These are phyloP conservation scores for Lasioglossum morio DNA, from an alignment of 2,888 invertebrate species.

Conservation along the genomic window DNA sequence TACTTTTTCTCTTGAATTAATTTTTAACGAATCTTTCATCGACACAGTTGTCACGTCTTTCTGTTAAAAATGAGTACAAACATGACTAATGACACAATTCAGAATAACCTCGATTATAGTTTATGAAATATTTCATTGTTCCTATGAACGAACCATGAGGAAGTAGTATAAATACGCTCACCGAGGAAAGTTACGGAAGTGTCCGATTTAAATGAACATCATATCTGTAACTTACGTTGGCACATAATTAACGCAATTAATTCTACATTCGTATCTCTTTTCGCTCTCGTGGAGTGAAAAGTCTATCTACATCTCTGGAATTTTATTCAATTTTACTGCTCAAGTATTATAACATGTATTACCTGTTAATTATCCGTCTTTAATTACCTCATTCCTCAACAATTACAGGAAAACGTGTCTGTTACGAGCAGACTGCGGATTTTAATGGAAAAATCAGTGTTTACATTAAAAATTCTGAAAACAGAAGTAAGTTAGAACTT, in stretches of 20 bases:
- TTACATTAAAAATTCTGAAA: neutral
- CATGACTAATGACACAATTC: no score
- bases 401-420: neutral
- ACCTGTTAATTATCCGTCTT: neutral
- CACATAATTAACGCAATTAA: neutral
- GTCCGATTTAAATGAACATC: neutral
- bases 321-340: neutral
- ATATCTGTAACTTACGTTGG: neutral
- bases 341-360: neutral
- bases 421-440: neutral
- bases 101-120: no score
- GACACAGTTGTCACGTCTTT: no score
- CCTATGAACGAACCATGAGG: neutral
- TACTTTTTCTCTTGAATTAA: no score
- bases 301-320: neutral
- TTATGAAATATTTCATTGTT: neutral
- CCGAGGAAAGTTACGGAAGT: neutral
- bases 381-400: neutral
- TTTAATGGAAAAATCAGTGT: neutral
- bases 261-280: neutral
- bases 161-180: neutral
- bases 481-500: neutral
- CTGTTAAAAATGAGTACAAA: no score
- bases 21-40: no score
- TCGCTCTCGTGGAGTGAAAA: constrained; percentile 14